Conservation (phyloP, 2,113 vertebrate genomes). For the Psittacula cyanocephala region DNA sequence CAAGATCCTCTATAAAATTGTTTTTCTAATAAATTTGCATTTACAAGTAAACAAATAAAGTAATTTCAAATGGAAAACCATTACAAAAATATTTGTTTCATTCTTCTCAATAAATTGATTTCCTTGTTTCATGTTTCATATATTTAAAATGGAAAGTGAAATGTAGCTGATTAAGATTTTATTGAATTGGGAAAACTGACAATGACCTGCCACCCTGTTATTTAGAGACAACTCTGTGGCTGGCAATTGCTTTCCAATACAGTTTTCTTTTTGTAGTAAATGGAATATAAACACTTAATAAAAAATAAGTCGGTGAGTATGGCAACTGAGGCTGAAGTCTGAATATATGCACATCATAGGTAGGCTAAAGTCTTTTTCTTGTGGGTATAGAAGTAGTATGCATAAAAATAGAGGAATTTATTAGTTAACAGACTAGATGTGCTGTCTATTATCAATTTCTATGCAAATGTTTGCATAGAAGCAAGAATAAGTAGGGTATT, state of each 20-base stretch:
- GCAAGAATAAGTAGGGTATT: not conserved
- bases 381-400: not conserved
- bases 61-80: not conserved
- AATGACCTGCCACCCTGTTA: not conserved
- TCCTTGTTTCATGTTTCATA: not conserved
- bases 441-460: not conserved
- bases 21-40: not conserved
- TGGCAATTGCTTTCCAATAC: not conserved
- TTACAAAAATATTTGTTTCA: not conserved
- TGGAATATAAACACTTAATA: not conserved
- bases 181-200: not conserved
- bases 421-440: not conserved
- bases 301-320: not conserved
- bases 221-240: not conserved
- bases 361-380: not conserved
- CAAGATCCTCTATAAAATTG: too few species aligned
- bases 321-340: not conserved
- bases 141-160: not conserved
- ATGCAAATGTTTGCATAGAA: not conserved
- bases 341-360: not conserved
- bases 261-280: not conserved
- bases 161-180: not conserved
- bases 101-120: not conserved
- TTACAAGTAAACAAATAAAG: not conserved
- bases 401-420: not conserved